Percentiles rank a stretch among this genome's conserved stretches.
Evolutionary conservation across 2,797 vertebrate species (phyloP).

Genomic region (Silurus aristotelis): DNA sequence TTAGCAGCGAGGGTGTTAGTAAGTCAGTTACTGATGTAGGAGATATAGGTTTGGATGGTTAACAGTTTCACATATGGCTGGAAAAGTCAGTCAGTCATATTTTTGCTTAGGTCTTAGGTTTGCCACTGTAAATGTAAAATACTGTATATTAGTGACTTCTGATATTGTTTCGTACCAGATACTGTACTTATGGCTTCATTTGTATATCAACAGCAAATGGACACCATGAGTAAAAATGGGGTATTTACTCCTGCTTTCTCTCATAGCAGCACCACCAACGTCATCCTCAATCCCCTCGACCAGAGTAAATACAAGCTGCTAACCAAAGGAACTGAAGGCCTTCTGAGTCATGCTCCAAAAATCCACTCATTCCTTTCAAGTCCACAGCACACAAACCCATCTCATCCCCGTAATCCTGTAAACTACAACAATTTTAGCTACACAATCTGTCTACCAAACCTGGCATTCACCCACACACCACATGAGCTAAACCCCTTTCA

Average conservation of each 20-base stretch:
- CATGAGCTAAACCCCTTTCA: conserved; percentile 5
- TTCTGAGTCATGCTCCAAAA: neutral
- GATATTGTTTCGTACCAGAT: no score
- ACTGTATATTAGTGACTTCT: neutral
- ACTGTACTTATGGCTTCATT: no score
- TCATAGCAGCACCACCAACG: neutral
- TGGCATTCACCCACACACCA: neutral
- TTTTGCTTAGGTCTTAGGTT: no score
- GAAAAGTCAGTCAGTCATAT: no score
- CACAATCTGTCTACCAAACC: neutral
- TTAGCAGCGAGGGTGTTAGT: no score
- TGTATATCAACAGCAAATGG: neutral
- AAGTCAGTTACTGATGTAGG: no score
- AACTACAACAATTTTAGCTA: conserved; percentile 1
- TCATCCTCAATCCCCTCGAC: neutral
- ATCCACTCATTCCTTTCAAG: neutral
- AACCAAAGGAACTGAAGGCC: neutral
- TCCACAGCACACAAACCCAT: neutral
- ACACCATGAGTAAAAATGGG: neutral
- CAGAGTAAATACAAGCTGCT: neutral
- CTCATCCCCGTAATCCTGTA: neutral
- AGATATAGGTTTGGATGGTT: no score
- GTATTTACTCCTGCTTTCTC: neutral
- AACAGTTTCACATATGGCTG: no score
- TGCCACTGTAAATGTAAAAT: neutral